These are phyloP conservation scores for Troides oblongomaculatus DNA, from an alignment of 2,888 invertebrate species.

Conservation along the genomic window DNA sequence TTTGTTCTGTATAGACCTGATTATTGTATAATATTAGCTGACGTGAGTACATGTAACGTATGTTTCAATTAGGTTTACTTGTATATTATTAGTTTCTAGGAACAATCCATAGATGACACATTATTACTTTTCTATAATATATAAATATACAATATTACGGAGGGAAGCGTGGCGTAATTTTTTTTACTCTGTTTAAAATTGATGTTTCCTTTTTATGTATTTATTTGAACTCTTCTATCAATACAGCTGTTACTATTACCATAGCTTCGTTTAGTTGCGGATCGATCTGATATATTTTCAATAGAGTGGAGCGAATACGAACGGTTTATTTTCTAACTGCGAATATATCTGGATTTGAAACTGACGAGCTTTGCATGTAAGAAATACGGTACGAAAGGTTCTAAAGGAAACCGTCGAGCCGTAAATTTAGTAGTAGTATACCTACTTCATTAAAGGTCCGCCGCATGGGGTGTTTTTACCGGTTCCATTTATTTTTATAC, in stretches of 20 bases:
- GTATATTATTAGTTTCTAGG: too few relatives aligned
- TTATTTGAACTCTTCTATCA: background rate
- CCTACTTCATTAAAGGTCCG: slow-evolving; percentile 51
- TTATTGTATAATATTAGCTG: too few relatives aligned
- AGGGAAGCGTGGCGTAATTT: too few relatives aligned
- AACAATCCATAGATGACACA: too few relatives aligned
- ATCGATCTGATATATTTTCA: slow-evolving; percentile 21
- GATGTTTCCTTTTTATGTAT: background rate
- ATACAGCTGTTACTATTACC: slow-evolving; percentile 5
- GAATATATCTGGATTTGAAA: slow-evolving; percentile 42
- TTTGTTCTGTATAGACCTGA: too few relatives aligned
- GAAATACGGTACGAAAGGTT: slow-evolving; percentile 38
- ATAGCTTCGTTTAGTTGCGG: slow-evolving; percentile 7
- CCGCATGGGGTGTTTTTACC: slow-evolving; percentile 34
- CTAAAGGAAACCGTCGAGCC: slow-evolving; percentile 45
- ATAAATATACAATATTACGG: too few relatives aligned
- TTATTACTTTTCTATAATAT: too few relatives aligned
- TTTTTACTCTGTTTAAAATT: background rate
- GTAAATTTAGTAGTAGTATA: slow-evolving; percentile 44
- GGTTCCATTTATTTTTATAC: slow-evolving; percentile 24
- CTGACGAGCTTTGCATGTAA: slow-evolving; percentile 37
- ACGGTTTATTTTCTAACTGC: slow-evolving; percentile 42
- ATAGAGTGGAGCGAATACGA: slow-evolving; percentile 33
- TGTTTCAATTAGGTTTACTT: too few relatives aligned
- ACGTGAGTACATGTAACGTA: too few relatives aligned